Evolutionary conservation across 2,113 vertebrate genomes (phyloP), one percentile per base, ranked within the genome.

Genomic region (Microcebus lehilahytsara): DNA sequence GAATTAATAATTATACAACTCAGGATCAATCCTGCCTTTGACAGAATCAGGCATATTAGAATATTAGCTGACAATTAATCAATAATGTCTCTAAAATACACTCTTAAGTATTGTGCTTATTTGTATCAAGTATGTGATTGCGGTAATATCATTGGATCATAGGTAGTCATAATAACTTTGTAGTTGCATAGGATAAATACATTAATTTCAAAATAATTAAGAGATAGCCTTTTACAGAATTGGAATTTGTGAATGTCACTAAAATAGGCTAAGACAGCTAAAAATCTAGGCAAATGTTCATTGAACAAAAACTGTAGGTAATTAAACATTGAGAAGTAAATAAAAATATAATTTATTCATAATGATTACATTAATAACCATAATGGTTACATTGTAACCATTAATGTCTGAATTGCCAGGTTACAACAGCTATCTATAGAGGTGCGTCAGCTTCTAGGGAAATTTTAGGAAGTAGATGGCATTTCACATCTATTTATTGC

Each of bases 181-280:
- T n/a, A 67, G 30, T n/a, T 81, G 3, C 7, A 46, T 17, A 80
- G 14, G 20, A 32, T 81, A n/a, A 87, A 79, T 58, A 89, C 62
- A 85, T 69, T 53, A 53, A 49, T 85, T 95, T 53, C 58, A 81
- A 94, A 90, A n/a, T 32, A 71, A 94, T 75, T 80, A 92, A 84
- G 53, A 91, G 34, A 10, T 6, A 72, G 58, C 16, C 32, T 78
- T 92, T 75, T 42, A 40, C 8, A 66, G 49, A 96, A 66, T 49
- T 67, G 25, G 14, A 85, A 71, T 89, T 22, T 85, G 34, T 56
- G 79, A 20, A 9, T 56, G 20, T 81, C 60, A 62, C 19, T 93
- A 58, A 81, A 85, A 80, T 19, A 40, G 51, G 7, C 3, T 60
- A 51, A 89, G 46, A 22, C 20, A 91, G 10, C 3, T n/a, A 34